phyloP scores from a whole-genome alignment of 2,888 invertebrate genomes.

The Callimorpha dominula region DNA sequence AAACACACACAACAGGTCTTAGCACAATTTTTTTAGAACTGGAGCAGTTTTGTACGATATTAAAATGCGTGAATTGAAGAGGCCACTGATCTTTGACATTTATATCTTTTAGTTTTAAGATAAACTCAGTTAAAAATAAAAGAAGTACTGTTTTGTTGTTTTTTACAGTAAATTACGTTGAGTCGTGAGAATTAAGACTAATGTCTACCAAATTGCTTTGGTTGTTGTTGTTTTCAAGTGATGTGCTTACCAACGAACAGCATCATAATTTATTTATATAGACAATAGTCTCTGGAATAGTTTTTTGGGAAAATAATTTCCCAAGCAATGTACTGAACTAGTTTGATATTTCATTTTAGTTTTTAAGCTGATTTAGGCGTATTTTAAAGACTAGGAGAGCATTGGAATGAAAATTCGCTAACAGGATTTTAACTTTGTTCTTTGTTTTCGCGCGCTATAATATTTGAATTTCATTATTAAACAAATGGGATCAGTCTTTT shows the following conservation, averaged over 20 bases:
- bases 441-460: too few relatives aligned
- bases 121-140: slow-evolving; percentile 22
- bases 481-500: background rate
- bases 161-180: background rate
- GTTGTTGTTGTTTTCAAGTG: background rate
- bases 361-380: too few relatives aligned
- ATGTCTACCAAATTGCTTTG: background rate
- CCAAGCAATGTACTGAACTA: too few relatives aligned
- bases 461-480: too few relatives aligned
- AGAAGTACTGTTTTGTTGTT: background rate
- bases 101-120: slow-evolving; percentile 43
- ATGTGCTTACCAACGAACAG: too few relatives aligned
- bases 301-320: too few relatives aligned
- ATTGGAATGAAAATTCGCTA: too few relatives aligned
- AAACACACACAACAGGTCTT: slow-evolving; percentile 22
- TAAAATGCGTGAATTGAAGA: slow-evolving; percentile 36
- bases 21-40: slow-evolving; percentile 30
- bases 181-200: background rate
- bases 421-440: too few relatives aligned
- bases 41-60: slow-evolving; percentile 20
- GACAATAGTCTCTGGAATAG: too few relatives aligned
- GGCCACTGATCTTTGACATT: slow-evolving; percentile 45
- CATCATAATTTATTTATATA: too few relatives aligned
- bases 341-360: too few relatives aligned
- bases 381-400: too few relatives aligned